Evolutionary conservation across 2,113 vertebrate genomes (phyloP).

Genomic region (Carassius auratus): DNA sequence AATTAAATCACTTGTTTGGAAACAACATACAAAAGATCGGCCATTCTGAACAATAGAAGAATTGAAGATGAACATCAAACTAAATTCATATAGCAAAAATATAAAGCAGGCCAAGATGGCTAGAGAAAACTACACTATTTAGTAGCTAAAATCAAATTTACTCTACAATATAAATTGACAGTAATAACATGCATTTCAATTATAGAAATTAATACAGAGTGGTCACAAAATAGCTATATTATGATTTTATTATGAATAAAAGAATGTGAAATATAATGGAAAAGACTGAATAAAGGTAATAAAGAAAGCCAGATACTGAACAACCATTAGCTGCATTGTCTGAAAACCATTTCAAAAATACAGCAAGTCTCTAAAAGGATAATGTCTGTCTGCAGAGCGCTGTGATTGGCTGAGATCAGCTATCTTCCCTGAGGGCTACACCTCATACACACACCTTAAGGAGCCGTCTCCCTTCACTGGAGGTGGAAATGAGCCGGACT

Average conservation of each 20-base stretch:
- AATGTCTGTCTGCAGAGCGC: conserved; percentile 62
- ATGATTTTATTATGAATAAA: not conserved
- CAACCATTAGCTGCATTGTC: not conserved
- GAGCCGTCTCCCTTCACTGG: conserved; percentile 81
- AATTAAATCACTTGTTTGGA: not conserved
- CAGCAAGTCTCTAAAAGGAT: conserved; percentile 41
- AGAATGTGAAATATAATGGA: not conserved
- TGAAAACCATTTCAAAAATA: not conserved
- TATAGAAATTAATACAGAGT: not conserved
- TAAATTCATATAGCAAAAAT: too few relatives aligned
- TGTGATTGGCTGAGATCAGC: conserved; percentile 73
- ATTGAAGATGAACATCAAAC: not conserved
- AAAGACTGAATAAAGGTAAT: not conserved
- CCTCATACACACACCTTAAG: conserved; percentile 71
- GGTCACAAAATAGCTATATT: not conserved
- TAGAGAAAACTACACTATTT: not conserved
- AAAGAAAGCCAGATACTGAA: not conserved
- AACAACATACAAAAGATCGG: not conserved
- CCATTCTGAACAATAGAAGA: not conserved
- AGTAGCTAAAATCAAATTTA: not conserved
- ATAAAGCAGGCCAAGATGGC: too few relatives aligned
- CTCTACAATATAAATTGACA: too few relatives aligned
- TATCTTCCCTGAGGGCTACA: conserved; percentile 73
- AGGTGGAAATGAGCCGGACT: conserved; percentile 80
- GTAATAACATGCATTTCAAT: not conserved